phyloP scores from a whole-genome alignment of 1,140 invertebrate species.

The Drosophila persimilis region DNA sequence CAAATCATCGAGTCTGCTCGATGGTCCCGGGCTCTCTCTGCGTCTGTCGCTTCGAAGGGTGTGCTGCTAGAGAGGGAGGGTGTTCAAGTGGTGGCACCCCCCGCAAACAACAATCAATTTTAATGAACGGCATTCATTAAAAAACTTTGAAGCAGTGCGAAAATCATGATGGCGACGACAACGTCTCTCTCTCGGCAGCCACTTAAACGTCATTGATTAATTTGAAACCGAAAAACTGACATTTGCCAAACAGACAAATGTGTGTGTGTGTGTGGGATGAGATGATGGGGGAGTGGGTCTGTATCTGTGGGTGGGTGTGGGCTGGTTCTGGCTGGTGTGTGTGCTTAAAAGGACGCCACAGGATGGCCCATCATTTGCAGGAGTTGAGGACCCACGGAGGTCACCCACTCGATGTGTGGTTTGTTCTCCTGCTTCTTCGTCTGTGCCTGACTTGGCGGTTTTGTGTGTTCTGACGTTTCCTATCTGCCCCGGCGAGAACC shows the following conservation, averaged over 20 bases:
- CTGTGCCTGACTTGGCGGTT: conserved; percentile 59
- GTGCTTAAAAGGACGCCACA: conserved; percentile 26
- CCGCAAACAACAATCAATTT: conserved; percentile 78
- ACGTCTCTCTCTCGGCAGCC: conserved; percentile 50
- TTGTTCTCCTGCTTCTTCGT: conserved; percentile 18
- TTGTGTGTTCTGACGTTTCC: conserved; percentile 32
- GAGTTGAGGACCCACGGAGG: conserved; percentile 23
- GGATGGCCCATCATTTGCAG: conserved; percentile 47
- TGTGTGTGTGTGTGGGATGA: conserved; percentile 17
- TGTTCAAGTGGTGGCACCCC: no score
- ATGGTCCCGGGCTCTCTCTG: no score
- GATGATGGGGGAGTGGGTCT: neutral
- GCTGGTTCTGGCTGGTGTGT: conserved; percentile 2
- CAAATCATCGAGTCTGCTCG: conserved; percentile 49
- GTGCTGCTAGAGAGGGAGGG: neutral
- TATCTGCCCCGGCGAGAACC: conserved; percentile 15
- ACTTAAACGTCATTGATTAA: conserved; percentile 72
- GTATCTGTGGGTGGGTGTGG: conserved; percentile 1
- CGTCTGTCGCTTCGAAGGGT: conserved; percentile 16
- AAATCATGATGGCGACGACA: conserved; percentile 61
- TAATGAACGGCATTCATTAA: conserved; percentile 80
- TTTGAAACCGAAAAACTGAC: conserved; percentile 76
- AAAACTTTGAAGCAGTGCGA: conserved; percentile 66
- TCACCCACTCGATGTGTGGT: conserved; percentile 32
- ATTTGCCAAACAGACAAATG: conserved; percentile 64